Base-by-base conservation (phyloP, 2,797 vertebrate genomes). In the Bovichtus variegatus region DNA sequence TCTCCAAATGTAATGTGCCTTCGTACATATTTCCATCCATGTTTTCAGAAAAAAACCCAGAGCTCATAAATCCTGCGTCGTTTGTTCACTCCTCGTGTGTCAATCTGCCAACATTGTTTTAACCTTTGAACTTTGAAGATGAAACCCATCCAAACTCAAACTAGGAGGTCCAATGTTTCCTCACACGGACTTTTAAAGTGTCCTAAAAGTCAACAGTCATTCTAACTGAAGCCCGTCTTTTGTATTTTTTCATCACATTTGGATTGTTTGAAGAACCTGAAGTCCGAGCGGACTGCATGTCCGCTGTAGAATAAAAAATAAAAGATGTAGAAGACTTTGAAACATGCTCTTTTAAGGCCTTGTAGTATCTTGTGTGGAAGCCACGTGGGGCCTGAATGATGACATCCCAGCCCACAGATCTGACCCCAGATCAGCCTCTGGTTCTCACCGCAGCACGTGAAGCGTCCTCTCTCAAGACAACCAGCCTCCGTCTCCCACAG, bases 331-430 rank as follows among this genome's bases (percentile, higher is more conserved):
- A 79, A 64, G 46, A 75, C 40, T 38, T 65, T 55, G 29, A 58
- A 69, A 57, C 80, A 64, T 84, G 76, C 74, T 64, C 62, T 72
- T 58, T 80, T 71, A 87, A 87, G 84, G 80, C 82, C 66, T 62
- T 55, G 65, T 36, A 61, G 67, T 63, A 7, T 71, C 63, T 36
- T 43, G 18, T 53, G 25, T 60, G 40, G 72, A 62, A 40, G 68
- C 65, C 66, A 34, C 1, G 43, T 40, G 50, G 41, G 44, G 67
- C 66, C 59, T 40, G n/a, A 11, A 6, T 12, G 38, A 29, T 21
- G 44, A 57, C 21, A 19, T 43, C 41, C 44, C 0, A n/a, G 68
- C 60, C 69, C 21, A 0, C 13, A 11, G 43, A 25, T 64, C 51
- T 27, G 57, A 49, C 31, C 55, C 19, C 34, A 10, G 31, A 27